Conservation (phyloP, 2,888 invertebrate genomes). For the Apodemia zela region DNA sequence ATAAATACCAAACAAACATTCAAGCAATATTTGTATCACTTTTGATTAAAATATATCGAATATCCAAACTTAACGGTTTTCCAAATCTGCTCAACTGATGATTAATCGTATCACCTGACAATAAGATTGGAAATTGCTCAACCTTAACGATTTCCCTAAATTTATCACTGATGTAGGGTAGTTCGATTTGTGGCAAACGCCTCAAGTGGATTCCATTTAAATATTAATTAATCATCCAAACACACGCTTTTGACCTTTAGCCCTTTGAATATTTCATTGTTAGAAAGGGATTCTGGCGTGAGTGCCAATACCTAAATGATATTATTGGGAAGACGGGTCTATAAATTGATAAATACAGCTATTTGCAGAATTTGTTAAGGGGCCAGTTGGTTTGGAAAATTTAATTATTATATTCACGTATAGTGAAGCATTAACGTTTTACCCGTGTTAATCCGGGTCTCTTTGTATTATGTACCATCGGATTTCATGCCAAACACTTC, state of each 20-base stretch:
- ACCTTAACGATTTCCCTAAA: neutral
- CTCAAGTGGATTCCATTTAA: constrained; percentile 42
- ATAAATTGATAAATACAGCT: constrained; percentile 8
- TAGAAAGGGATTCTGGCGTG: constrained; percentile 4
- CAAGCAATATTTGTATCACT: neutral
- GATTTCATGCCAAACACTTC: too few species aligned
- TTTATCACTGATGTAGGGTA: constrained; percentile 12
- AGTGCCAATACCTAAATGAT: constrained; percentile 11
- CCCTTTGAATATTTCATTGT: constrained; percentile 51
- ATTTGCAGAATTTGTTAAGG: neutral
- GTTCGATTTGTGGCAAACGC: constrained; percentile 16
- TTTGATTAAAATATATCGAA: neutral
- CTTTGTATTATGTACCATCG: too few species aligned
- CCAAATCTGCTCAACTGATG: neutral
- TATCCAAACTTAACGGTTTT: neutral
- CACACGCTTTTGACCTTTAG: constrained; percentile 27
- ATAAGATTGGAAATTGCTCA: neutral
- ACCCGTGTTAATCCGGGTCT: too few species aligned
- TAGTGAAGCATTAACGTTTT: neutral
- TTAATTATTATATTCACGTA: neutral
- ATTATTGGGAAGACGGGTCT: constrained; percentile 1
- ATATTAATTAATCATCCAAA: constrained; percentile 48
- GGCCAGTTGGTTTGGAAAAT: constrained; percentile 1
- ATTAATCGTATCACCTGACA: neutral
- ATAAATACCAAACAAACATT: too few species aligned